A percentile compares a stretch with the other conserved stretches of the same genome.
These are phyloP conservation scores for Cabera pusaria DNA, from an alignment of 2,888 invertebrate genomes.

Conservation along the genomic window DNA sequence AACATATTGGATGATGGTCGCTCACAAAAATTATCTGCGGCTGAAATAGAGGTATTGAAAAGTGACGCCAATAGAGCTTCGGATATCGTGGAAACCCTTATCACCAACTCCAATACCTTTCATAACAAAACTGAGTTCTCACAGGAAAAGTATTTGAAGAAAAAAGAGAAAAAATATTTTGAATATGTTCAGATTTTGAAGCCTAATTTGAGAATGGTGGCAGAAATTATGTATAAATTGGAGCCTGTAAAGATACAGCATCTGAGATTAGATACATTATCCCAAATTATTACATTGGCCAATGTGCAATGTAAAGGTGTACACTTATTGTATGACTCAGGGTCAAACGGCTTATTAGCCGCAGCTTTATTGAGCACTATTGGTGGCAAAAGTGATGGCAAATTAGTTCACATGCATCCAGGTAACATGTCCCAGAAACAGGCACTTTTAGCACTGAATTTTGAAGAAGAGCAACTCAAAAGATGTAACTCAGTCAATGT, in stretches of 20 bases:
- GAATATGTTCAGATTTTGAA: conserved; percentile 90
- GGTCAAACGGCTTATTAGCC: conserved; percentile 92
- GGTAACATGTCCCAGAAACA: conserved; percentile 92
- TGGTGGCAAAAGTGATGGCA: conserved; percentile 85
- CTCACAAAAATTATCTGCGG: conserved; percentile 92
- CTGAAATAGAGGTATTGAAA: conserved; percentile 91
- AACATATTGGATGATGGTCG: conserved; percentile 90
- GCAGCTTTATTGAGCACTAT: conserved; percentile 92
- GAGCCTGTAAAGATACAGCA: conserved; percentile 90
- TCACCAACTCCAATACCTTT: conserved; percentile 96
- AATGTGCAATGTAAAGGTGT: conserved; percentile 91
- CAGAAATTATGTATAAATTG: conserved; percentile 92
- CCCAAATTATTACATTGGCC: conserved; percentile 92
- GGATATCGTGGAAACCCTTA: conserved; percentile 93
- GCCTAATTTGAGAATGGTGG: conserved; percentile 91
- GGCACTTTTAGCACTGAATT: conserved; percentile 91
- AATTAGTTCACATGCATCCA: conserved; percentile 89
- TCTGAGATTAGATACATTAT: conserved; percentile 93
- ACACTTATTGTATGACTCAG: conserved; percentile 94
- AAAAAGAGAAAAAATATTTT: conserved; percentile 97
- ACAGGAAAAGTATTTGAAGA: conserved; percentile 96
- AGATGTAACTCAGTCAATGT: conserved; percentile 90
- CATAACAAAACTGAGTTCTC: conserved; percentile 94
- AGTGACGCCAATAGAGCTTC: conserved; percentile 90
- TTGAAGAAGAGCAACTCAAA: conserved; percentile 86